These are phyloP conservation scores for Planococcus citri DNA, from an alignment of 1,140 invertebrate genomes.

Conservation along the genomic window DNA sequence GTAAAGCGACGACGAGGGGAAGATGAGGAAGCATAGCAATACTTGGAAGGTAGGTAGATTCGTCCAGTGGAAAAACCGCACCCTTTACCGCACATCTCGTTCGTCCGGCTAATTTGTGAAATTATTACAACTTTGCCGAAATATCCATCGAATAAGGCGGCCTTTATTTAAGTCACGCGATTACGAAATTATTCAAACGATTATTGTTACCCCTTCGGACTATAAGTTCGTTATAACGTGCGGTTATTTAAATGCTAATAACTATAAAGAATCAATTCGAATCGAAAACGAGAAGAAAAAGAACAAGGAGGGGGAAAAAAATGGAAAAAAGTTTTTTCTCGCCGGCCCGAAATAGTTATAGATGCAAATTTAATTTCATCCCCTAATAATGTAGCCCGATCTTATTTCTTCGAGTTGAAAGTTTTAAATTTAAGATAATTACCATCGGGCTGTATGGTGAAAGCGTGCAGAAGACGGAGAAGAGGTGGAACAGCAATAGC, in stretches of 20 bases:
- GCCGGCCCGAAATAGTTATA: conserved; percentile 7
- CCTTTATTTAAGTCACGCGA: not conserved
- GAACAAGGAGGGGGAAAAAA: too few species aligned
- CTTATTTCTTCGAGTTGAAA: not conserved
- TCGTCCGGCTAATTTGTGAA: too few species aligned
- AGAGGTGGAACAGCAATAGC: too few species aligned
- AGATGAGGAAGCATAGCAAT: too few species aligned
- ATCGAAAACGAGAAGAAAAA: not conserved
- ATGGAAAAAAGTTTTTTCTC: not conserved
- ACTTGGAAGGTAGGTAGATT: too few species aligned
- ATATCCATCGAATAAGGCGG: not conserved
- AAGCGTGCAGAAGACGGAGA: not conserved
- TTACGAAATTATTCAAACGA: conserved; percentile 3
- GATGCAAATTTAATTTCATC: conserved; percentile 3
- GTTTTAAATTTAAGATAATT: conserved; percentile 8
- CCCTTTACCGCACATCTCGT: too few species aligned
- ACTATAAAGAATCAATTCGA: conserved; percentile 7
- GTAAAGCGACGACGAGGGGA: too few species aligned
- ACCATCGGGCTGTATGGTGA: too few species aligned
- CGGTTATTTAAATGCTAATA: conserved; percentile 3
- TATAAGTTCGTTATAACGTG: not conserved
- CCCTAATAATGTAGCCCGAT: not conserved
- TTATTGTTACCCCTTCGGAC: not conserved
- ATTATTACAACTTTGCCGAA: too few species aligned
- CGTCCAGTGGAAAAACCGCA: too few species aligned